phyloP scores from a whole-genome alignment of 2,797 vertebrate genomes.

The Delichon dasypus region DNA sequence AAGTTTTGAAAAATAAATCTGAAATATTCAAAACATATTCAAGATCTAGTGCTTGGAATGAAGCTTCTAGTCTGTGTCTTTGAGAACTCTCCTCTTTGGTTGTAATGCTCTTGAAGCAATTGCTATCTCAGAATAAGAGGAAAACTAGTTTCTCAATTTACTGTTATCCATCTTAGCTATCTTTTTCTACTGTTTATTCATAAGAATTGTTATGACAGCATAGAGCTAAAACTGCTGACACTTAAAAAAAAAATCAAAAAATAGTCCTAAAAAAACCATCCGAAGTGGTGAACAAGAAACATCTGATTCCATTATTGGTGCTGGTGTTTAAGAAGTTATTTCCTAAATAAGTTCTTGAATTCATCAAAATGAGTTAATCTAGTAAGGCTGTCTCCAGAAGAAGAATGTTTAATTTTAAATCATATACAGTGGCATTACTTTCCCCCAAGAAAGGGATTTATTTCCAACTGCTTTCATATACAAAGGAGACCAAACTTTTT shows the following conservation, averaged over 20 bases:
- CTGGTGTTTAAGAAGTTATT: not conserved
- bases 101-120: not conserved
- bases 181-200: not conserved
- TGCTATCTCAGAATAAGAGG: not conserved
- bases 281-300: not conserved
- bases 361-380: not conserved
- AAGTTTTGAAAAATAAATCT: not conserved
- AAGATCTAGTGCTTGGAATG: not conserved
- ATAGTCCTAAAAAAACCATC: not conserved
- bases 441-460: not conserved
- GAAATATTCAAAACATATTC: not conserved
- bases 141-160: not conserved
- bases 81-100: not conserved
- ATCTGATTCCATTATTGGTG: not conserved
- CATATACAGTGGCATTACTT: not conserved
- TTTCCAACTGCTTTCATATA: constrained; percentile 1
- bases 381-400: not conserved
- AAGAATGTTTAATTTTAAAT: constrained; percentile 6
- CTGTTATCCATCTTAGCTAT: not conserved
- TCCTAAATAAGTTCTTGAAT: not conserved
- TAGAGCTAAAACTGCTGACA: not conserved
- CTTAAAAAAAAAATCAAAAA: not conserved
- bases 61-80: not conserved
- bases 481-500: not conserved
- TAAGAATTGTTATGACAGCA: not conserved